Base-by-base conservation (phyloP, 2,888 invertebrate species). In the Eupeodes luniger region DNA sequence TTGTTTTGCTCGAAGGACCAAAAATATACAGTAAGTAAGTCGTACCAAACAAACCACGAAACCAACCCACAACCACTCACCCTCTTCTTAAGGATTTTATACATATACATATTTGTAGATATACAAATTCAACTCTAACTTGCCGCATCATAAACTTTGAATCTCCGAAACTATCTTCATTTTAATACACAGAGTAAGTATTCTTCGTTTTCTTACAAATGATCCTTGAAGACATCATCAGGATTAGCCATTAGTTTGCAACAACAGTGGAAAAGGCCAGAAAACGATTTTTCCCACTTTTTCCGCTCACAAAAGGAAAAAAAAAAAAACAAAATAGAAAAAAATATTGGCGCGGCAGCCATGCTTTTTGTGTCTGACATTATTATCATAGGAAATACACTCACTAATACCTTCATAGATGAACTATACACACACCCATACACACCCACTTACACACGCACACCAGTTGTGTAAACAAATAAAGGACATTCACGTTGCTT, bases 321-420 rank as follows among this genome's bases (percentile, higher is more conserved):
- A 19, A 44, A 16, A 67, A 27, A 40, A 55, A 70, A 19, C 19
- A 27, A 27, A 27, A 27, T 27, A 27, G 27, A 55, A 53, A 40
- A 70, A 70, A 72, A 57, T 55, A 62, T 77, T 84, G 72, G 84
- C 80, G 85, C 85, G 88, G 88, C 88, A 88, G 88, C 88, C 88
- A 88, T 88, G 88, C 88, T 88, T 88, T 88, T 88, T 85, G 69
- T 81, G 85, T 70, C 85, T 81, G 85, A 85, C 81, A 81, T 72
- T 85, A 61, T 66, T 85, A 59, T 83, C 70, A 69, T 77, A 66
- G 85, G 64, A 75, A n/a, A 51, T 11, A 55, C 70, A 62, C 64
- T 47, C 86, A 87, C 83, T 51, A 62, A 80, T 66, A 87, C 76
- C 14, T 27, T 12, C 27, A 11, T 14, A 74, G 11, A 19, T 27